A percentile compares a stretch with the other conserved stretches of the same genome.
Evolutionary conservation across 2,888 invertebrate species (phyloP).

Genomic region (Hipparchia sbordonii): DNA sequence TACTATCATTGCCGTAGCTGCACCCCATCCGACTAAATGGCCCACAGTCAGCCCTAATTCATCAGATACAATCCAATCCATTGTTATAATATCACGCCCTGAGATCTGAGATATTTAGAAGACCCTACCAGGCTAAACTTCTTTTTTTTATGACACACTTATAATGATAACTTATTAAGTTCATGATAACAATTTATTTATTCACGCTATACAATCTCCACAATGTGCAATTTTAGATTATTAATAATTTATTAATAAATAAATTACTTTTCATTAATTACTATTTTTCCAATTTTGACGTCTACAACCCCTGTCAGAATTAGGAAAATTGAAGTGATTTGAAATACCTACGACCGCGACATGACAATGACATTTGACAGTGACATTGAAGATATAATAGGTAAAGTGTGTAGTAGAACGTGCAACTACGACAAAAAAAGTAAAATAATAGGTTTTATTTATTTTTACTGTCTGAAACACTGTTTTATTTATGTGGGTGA

Average conservation of each 20-base stretch:
- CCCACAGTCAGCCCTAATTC: conserved; percentile 89
- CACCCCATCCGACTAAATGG: conserved; percentile 89
- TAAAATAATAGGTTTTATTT: too few relatives aligned
- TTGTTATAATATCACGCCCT: conserved; percentile 48
- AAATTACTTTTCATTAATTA: not conserved
- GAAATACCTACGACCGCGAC: too few relatives aligned
- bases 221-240: not conserved
- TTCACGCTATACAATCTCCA: not conserved
- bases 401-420: too few relatives aligned
- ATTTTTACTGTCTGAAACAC: too few relatives aligned
- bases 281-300: not conserved
- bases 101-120: conserved; percentile 4
- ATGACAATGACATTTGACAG: too few relatives aligned
- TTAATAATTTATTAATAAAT: not conserved
- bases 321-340: too few relatives aligned
- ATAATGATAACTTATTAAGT: conserved; percentile 9
- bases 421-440: too few relatives aligned
- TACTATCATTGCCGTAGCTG: conserved; percentile 95
- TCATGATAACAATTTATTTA: conserved; percentile 17
- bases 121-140: not conserved
- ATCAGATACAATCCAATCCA: conserved; percentile 92
- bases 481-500: too few relatives aligned
- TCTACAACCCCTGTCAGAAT: not conserved
- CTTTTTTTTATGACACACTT: conserved; percentile 17
- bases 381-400: too few relatives aligned